Percentiles rank a stretch among this genome's conserved stretches.
Evolutionary conservation across 2,113 vertebrate species (phyloP).

Genomic region (Sula dactylatra): DNA sequence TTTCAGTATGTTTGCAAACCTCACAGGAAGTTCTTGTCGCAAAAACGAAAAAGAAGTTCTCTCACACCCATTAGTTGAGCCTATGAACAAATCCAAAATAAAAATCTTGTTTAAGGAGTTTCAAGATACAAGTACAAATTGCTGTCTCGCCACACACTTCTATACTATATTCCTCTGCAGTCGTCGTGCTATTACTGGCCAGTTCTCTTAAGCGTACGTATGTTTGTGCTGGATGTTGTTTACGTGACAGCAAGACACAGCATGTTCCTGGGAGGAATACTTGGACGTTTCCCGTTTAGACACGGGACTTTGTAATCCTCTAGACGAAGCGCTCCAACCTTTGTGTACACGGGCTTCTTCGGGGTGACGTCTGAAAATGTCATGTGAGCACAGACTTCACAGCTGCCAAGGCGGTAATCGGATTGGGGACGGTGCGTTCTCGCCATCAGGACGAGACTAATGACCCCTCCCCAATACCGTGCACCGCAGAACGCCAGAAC

Average conservation of each 20-base stretch:
- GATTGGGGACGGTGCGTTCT: background rate
- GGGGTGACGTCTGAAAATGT: background rate
- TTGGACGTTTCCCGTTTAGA: background rate
- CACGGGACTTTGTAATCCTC: background rate
- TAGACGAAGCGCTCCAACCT: background rate
- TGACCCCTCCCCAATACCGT: background rate
- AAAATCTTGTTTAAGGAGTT: background rate
- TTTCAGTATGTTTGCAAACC: conserved; percentile 95
- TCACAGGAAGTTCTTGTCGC: conserved; percentile 93
- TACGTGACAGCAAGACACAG: background rate
- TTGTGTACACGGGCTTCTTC: background rate
- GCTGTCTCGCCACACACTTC: background rate
- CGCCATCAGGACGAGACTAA: background rate
- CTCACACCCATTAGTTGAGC: conserved; percentile 93
- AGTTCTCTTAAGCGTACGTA: accelerated
- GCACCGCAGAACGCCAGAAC: background rate
- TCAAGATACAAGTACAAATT: background rate
- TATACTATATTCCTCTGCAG: background rate
- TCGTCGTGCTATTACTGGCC: background rate
- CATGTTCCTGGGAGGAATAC: background rate
- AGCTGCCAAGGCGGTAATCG: background rate
- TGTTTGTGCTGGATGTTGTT: background rate
- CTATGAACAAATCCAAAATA: conserved; percentile 66
- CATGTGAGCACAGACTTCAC: background rate
- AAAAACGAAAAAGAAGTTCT: conserved; percentile 95